Evolutionary conservation across 30 jellyfish, hydroid and myxozoan genomes (phyloP).

Genomic region (Aurelia coerulea): DNA sequence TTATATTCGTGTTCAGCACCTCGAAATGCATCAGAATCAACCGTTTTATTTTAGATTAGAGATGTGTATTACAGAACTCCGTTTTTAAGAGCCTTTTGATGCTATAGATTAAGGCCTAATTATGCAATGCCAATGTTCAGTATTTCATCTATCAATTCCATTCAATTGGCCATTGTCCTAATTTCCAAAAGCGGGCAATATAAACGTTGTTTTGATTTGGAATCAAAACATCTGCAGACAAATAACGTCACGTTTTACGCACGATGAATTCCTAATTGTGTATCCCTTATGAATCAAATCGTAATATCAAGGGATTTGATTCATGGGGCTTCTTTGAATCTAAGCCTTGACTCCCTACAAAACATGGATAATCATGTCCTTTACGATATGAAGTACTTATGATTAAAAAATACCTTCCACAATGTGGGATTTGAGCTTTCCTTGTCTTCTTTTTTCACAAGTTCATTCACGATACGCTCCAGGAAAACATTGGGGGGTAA

Average conservation of each 20-base stretch:
- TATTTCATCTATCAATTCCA: no score
- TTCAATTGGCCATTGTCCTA: no score
- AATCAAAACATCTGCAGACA: slow-evolving; percentile 10
- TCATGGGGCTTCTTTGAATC: background rate
- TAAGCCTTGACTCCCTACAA: slow-evolving; percentile 3
- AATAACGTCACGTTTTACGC: background rate
- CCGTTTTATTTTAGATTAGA: no score
- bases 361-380: slow-evolving; percentile 14
- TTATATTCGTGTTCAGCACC: no score
- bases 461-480: slow-evolving; percentile 66
- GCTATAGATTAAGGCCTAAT: no score
- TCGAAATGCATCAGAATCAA: no score
- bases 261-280: slow-evolving; percentile 20
- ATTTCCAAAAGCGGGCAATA: no score
- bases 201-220: background rate
- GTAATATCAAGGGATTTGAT: background rate
- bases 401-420: slow-evolving; percentile 52
- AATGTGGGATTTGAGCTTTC: slow-evolving; percentile 17
- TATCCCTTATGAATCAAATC: background rate
- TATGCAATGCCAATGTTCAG: no score
- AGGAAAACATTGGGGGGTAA: slow-evolving; percentile 82
- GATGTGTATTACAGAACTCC: no score
- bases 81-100: no score
- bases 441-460: slow-evolving; percentile 32
- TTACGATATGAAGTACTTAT: no score